A percentile compares a stretch with the other conserved stretches of the same genome.
Evolutionary conservation across 2,888 invertebrate genomes (phyloP).

Genomic region (Pyrrhia umbra): DNA sequence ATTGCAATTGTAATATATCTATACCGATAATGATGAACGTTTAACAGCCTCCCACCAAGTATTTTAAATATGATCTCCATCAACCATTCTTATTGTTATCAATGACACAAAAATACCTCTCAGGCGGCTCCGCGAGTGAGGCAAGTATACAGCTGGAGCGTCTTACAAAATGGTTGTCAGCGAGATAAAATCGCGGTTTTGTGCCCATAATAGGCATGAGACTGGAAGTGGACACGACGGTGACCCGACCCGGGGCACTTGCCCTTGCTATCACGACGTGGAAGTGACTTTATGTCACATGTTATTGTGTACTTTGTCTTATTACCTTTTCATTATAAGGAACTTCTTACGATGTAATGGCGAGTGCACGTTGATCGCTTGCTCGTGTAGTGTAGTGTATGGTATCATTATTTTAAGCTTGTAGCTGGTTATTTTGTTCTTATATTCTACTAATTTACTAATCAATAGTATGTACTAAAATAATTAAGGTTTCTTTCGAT

Average conservation of each 20-base stretch:
- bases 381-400: constrained; percentile 1
- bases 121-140: constrained; percentile 33
- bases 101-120: constrained; percentile 42
- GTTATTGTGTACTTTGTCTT: constrained; percentile 64
- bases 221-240: constrained; percentile 70
- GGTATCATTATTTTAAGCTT: background rate
- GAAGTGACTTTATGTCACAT: constrained; percentile 67
- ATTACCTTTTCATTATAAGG: constrained; percentile 52
- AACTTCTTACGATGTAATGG: constrained; percentile 13
- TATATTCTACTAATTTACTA: too few species aligned
- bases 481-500: too few species aligned
- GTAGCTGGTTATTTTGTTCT: background rate
- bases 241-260: constrained; percentile 69
- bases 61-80: constrained; percentile 12
- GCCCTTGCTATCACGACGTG: constrained; percentile 72
- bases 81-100: constrained; percentile 43
- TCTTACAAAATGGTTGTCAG: constrained; percentile 70
- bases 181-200: constrained; percentile 73
- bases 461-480: too few species aligned
- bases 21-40: background rate
- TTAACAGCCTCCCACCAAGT: background rate
- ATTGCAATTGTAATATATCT: too few species aligned
- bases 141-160: constrained; percentile 54
- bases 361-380: constrained; percentile 9
- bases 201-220: constrained; percentile 68